These are phyloP conservation scores for Muscidifurax raptorellus DNA, from an alignment of 1,140 invertebrate genomes.

Conservation along the genomic window DNA sequence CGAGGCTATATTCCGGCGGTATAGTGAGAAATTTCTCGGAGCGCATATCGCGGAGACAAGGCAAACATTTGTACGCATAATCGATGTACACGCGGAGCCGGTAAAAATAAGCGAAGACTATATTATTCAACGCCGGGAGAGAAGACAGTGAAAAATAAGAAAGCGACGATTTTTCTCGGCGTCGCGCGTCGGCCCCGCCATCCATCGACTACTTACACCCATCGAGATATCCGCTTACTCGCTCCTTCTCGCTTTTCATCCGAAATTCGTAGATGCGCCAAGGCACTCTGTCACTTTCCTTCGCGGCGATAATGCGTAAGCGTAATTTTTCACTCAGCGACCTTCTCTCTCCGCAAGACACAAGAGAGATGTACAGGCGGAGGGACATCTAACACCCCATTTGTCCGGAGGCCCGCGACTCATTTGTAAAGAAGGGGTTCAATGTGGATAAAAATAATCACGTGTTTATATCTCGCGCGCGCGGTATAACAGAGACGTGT, in stretches of 20 bases:
- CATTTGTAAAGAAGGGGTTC: conserved; percentile 28
- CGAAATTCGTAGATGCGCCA: neutral
- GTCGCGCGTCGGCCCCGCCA: neutral
- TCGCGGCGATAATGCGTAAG: neutral
- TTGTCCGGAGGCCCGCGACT: conserved; percentile 49
- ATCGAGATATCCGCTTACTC: conserved; percentile 24
- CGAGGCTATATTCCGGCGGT: neutral
- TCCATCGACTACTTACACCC: conserved; percentile 6
- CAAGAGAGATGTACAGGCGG: conserved; percentile 17
- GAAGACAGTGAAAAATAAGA: neutral
- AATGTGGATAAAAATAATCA: conserved; percentile 58
- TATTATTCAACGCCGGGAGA: neutral
- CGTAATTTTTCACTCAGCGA: conserved; percentile 11
- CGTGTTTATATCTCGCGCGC: conserved; percentile 7
- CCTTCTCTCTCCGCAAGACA: neutral
- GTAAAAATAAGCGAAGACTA: conserved; percentile 3
- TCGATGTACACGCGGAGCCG: neutral
- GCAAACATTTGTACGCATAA: neutral
- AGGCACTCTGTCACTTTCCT: neutral
- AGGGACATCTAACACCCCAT: conserved; percentile 57
- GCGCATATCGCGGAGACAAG: neutral
- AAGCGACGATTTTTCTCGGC: conserved; percentile 37
- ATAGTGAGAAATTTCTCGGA: neutral
- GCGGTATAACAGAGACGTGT: conserved; percentile 49
- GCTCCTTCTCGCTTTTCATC: neutral